Percentiles rank a stretch among this genome's conserved stretches.
phyloP scores from a whole-genome alignment of 2,797 vertebrate genomes.

The Helarctos malayanus region DNA sequence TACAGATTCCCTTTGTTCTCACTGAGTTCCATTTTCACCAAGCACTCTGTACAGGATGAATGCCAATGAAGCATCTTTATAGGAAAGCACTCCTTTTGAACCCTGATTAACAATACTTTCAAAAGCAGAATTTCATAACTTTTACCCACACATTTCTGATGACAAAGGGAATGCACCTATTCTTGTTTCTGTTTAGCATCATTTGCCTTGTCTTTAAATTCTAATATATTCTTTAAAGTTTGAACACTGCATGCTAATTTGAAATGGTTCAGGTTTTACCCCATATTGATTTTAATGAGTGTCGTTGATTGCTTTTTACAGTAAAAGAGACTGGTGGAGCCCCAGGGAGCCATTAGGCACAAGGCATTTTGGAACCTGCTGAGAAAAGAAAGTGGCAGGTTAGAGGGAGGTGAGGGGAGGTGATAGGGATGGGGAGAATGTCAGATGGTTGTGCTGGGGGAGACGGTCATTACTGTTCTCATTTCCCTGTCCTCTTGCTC shows the following conservation, averaged over 20 bases:
- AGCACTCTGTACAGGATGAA: neutral
- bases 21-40: neutral
- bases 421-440: neutral
- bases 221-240: slow-evolving; percentile 38
- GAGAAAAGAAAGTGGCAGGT: slow-evolving; percentile 19
- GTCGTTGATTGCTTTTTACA: slow-evolving; percentile 33
- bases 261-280: slow-evolving; percentile 52
- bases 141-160: slow-evolving; percentile 15
- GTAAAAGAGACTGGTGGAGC: slow-evolving; percentile 31
- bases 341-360: slow-evolving; percentile 35
- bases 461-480: neutral
- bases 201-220: slow-evolving; percentile 58
- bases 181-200: slow-evolving; percentile 31
- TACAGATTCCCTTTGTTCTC: neutral
- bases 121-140: neutral
- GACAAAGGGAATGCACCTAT: neutral
- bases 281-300: slow-evolving; percentile 69
- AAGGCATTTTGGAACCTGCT: slow-evolving; percentile 29
- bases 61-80: neutral
- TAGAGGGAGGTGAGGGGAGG: neutral
- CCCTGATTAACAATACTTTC: neutral
- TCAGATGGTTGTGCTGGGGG: neutral
- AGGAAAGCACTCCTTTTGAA: neutral
- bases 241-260: slow-evolving; percentile 31
- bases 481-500: neutral